Percentiles rank a stretch among this genome's conserved stretches.
Evolutionary conservation across 2,113 vertebrate species (phyloP).

Genomic region (Spermophilus dauricus): DNA sequence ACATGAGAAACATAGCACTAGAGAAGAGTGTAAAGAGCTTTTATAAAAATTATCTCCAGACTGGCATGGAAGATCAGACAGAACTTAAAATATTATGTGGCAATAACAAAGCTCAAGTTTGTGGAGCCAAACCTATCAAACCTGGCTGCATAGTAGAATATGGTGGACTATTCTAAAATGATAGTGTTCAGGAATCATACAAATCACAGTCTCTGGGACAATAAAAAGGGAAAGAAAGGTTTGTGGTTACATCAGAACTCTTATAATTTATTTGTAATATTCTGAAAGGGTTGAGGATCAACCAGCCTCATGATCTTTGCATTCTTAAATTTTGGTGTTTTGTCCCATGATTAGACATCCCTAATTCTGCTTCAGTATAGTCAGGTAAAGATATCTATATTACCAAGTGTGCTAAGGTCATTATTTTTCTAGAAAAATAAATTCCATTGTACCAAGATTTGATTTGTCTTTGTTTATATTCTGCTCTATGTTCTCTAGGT

Average conservation of each 20-base stretch:
- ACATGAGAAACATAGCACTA: not conserved
- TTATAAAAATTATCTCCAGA: slow-evolving; percentile 26
- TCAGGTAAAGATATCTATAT: not conserved
- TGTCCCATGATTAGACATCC: not conserved
- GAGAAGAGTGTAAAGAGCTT: not conserved
- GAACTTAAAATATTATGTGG: not conserved
- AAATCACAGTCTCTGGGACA: not conserved
- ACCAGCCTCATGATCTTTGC: not conserved
- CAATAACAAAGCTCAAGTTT: not conserved
- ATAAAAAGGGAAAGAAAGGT: not conserved
- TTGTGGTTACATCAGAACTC: not conserved
- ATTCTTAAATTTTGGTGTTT: not conserved
- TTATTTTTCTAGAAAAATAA: not conserved
- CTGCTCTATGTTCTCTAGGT: not conserved
- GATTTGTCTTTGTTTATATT: not conserved
- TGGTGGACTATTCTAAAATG: not conserved
- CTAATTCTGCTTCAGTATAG: not conserved
- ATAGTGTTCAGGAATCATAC: not conserved
- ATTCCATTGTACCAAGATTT: not conserved
- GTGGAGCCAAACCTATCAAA: not conserved
- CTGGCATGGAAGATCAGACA: not conserved
- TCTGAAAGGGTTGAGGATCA: not conserved
- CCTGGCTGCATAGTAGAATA: not conserved
- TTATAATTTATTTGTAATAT: not conserved
- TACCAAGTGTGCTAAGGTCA: too few species aligned